phyloP scores from a whole-genome alignment of 2,888 invertebrate genomes.

The Macroteleia sp. region DNA sequence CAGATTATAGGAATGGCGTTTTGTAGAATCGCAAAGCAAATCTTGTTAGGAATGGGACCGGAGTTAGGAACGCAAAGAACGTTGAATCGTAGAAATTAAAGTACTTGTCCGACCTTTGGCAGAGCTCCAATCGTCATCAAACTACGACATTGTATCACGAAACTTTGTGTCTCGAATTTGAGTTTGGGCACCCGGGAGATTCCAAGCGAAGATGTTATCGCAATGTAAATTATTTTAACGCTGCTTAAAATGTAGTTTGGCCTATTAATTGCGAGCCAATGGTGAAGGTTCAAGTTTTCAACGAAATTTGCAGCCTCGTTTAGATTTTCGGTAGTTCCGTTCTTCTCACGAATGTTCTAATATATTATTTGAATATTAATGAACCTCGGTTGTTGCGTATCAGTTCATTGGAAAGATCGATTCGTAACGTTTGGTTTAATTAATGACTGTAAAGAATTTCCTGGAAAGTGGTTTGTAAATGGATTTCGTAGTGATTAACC shows the following conservation, averaged over 20 bases:
- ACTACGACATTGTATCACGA: conserved; percentile 42
- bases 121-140: conserved; percentile 34
- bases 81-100: conserved; percentile 51
- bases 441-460: conserved; percentile 43
- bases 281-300: background rate
- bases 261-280: conserved; percentile 8
- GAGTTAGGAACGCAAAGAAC: conserved; percentile 16
- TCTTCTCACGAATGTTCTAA: background rate
- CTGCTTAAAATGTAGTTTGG: conserved; percentile 32
- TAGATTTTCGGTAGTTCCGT: background rate
- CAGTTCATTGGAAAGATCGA: conserved; percentile 39
- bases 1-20: conserved; percentile 36
- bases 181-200: background rate
- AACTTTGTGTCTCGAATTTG: conserved; percentile 33
- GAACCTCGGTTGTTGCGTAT: conserved; percentile 20
- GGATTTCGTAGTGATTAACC: conserved; percentile 42
- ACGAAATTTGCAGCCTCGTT: background rate
- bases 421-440: conserved; percentile 19
- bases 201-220: conserved; percentile 10
- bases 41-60: conserved; percentile 36
- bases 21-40: conserved; percentile 35
- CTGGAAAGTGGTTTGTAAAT: conserved; percentile 45
- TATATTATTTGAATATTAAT: conserved; percentile 34
- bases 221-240: conserved; percentile 30
- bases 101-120: conserved; percentile 52